phyloP scores from a whole-genome alignment of 2,888 invertebrate genomes.

The Antitype chi region DNA sequence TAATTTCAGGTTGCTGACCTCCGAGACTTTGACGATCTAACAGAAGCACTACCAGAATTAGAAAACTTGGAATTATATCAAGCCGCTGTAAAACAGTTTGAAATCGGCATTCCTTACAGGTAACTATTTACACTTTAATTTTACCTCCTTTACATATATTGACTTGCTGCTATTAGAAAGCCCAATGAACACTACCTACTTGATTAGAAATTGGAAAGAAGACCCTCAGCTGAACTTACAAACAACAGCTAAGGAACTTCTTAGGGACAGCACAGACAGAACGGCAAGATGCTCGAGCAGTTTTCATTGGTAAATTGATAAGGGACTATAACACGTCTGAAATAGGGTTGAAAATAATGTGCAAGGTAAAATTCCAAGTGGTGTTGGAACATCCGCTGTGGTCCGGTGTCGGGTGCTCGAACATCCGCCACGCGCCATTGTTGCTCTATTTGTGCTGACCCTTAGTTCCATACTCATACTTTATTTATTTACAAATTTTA shows the following conservation, averaged over 20 bases:
- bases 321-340: neutral
- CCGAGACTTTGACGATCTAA: constrained; percentile 96
- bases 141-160: neutral
- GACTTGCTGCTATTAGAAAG: neutral
- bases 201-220: neutral
- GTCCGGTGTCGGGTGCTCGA: neutral
- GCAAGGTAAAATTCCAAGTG: neutral
- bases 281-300: neutral
- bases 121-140: constrained; percentile 62
- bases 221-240: neutral
- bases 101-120: constrained; percentile 94
- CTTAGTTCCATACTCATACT: neutral
- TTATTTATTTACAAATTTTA: neutral
- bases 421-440: neutral
- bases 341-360: neutral
- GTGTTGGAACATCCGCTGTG: neutral
- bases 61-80: constrained; percentile 96
- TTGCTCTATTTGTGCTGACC: neutral
- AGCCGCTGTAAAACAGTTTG: constrained; percentile 95
- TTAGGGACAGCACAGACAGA: neutral
- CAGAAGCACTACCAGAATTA: constrained; percentile 94
- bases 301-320: neutral
- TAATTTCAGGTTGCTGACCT: constrained; percentile 94
- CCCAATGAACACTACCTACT: neutral
- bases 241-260: neutral